Percentiles rank a stretch among this genome's conserved stretches.
Conservation (phyloP, 2,113 vertebrate species). For the Phalacrocorax pelagicus region DNA sequence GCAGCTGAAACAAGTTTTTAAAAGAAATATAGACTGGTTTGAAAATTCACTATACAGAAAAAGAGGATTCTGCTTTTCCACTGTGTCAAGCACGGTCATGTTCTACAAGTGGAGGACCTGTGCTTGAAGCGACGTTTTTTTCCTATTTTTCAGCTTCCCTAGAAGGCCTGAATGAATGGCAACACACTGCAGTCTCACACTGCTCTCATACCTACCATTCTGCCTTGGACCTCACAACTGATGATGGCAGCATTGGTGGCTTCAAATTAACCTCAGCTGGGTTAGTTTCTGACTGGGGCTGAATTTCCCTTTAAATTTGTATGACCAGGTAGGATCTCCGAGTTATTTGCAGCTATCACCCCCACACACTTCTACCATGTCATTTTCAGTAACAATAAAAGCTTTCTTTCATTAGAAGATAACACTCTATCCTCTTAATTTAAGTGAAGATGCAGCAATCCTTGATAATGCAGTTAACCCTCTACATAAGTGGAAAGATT, state of each 20-base stretch:
- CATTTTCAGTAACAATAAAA: not conserved
- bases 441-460: not conserved
- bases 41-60: not conserved
- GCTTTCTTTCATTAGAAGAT: not conserved
- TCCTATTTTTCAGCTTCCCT: not conserved
- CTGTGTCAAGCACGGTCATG: not conserved
- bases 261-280: not conserved
- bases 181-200: not conserved
- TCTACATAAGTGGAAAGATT: not conserved
- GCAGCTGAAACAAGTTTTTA: not conserved
- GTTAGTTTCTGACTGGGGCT: not conserved
- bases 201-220: not conserved
- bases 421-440: not conserved
- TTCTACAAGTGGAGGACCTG: not conserved
- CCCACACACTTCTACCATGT: not conserved
- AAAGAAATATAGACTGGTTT: not conserved
- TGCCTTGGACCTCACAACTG: not conserved
- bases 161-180: not conserved
- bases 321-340: not conserved
- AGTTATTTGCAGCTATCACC: not conserved
- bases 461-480: not conserved
- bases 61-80: accelerated
- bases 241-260: not conserved
- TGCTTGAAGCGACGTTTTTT: not conserved
- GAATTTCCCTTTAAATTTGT: not conserved